phyloP scores from a whole-genome alignment of 1,140 invertebrate genomes.

The Drosophila teissieri region DNA sequence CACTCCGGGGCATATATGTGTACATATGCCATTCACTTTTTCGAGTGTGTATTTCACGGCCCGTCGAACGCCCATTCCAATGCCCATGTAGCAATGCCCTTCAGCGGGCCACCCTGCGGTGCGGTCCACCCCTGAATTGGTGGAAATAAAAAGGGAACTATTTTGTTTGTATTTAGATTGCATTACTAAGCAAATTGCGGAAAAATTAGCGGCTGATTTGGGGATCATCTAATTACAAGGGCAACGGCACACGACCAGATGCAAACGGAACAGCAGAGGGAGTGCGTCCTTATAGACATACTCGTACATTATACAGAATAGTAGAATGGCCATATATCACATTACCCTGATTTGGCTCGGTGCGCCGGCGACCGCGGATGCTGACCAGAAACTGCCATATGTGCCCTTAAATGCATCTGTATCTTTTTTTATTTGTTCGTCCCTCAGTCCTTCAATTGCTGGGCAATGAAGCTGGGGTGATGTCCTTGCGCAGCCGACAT shows the following conservation, averaged over 20 bases:
- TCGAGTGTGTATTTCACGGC: constrained; percentile 79
- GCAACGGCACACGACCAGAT: constrained; percentile 24
- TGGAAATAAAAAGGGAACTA: constrained; percentile 52
- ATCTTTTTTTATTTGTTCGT: constrained; percentile 46
- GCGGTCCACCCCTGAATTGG: constrained; percentile 34
- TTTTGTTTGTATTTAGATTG: constrained; percentile 85
- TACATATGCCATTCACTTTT: constrained; percentile 75
- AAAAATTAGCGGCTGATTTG: constrained; percentile 85
- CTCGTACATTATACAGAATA: no score
- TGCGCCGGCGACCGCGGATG: constrained; percentile 7
- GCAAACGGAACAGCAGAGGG: background rate
- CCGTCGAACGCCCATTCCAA: constrained; percentile 48
- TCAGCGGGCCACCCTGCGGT: constrained; percentile 21
- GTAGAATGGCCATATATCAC: constrained; percentile 54
- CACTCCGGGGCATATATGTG: constrained; percentile 81
- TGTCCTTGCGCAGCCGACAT: background rate
- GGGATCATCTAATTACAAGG: constrained; percentile 84
- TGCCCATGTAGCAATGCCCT: background rate
- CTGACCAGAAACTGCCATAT: constrained; percentile 45
- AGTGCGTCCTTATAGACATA: background rate
- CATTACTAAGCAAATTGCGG: constrained; percentile 85
- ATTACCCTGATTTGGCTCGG: constrained; percentile 67
- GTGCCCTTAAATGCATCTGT: constrained; percentile 67
- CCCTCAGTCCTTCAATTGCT: constrained; percentile 37
- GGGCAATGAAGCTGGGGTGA: no score